phyloP scores from a whole-genome alignment of 2,888 invertebrate genomes.

The Chironomus tentans region DNA sequence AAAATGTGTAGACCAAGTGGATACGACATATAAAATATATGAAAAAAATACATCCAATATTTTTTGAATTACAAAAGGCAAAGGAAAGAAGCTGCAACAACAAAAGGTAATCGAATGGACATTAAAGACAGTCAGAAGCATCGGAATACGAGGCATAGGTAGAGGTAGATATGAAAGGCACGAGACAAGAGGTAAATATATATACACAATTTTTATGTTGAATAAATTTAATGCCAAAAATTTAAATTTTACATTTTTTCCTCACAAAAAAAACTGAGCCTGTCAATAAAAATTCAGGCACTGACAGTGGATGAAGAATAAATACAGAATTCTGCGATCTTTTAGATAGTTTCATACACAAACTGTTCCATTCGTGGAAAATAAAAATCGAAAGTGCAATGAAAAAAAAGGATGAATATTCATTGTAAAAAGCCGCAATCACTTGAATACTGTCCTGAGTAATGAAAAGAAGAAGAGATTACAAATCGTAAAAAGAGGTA shows the following conservation, averaged over 20 bases:
- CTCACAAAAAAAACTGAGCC: no score
- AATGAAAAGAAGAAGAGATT: no score
- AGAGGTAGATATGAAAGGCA: conserved; percentile 10
- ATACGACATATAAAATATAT: background rate
- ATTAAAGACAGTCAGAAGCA: background rate
- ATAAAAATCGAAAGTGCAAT: no score
- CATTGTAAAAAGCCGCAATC: no score
- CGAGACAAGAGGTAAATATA: conserved; percentile 13
- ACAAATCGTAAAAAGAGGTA: background rate
- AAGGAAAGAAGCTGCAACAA: background rate
- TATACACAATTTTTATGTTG: no score
- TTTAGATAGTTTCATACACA: no score
- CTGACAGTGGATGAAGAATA: no score
- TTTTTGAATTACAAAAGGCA: background rate
- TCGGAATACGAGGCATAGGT: background rate
- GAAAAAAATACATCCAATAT: background rate
- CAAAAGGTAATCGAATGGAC: background rate
- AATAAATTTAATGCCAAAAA: background rate
- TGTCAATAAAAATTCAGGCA: no score
- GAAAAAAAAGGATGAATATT: no score
- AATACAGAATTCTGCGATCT: no score
- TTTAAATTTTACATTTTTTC: background rate
- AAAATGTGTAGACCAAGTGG: background rate
- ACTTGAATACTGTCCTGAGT: no score
- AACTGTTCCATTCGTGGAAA: no score